Evolutionary conservation across 2,888 invertebrate species (phyloP).

Genomic region (Agrypnus murinus): DNA sequence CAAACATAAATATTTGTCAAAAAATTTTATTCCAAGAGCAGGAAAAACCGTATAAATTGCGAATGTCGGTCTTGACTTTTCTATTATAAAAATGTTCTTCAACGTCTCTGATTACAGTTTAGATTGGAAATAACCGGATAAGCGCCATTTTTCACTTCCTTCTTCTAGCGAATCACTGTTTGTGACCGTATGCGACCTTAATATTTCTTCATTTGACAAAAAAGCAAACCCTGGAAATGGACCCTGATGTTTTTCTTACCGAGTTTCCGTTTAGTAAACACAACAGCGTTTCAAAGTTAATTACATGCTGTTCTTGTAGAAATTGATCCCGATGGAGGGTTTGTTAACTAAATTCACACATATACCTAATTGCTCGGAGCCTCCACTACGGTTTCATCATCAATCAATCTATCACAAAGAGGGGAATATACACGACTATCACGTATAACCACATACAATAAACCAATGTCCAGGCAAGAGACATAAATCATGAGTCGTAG

Average conservation of each 20-base stretch:
- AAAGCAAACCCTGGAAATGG: background rate
- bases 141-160: constrained; percentile 12
- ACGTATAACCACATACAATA: constrained; percentile 21
- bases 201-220: constrained; percentile 23
- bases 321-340: background rate
- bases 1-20: no score
- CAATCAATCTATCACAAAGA: constrained; percentile 28
- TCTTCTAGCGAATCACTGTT: background rate
- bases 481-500: constrained; percentile 32
- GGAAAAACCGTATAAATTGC: no score
- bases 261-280: constrained; percentile 13
- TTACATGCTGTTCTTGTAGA: background rate
- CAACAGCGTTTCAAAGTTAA: constrained; percentile 14
- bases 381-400: constrained; percentile 13
- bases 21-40: no score
- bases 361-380: background rate
- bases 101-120: background rate
- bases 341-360: background rate
- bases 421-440: constrained; percentile 8
- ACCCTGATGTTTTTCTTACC: background rate
- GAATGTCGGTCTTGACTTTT: background rate
- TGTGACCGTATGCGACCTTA: background rate
- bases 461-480: constrained; percentile 27
- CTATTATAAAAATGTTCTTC: background rate
- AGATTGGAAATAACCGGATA: background rate